Evolutionary conservation across 35 echinoderm and acorn worm species (phyloP).

Genomic region (Apostichopus californicus): DNA sequence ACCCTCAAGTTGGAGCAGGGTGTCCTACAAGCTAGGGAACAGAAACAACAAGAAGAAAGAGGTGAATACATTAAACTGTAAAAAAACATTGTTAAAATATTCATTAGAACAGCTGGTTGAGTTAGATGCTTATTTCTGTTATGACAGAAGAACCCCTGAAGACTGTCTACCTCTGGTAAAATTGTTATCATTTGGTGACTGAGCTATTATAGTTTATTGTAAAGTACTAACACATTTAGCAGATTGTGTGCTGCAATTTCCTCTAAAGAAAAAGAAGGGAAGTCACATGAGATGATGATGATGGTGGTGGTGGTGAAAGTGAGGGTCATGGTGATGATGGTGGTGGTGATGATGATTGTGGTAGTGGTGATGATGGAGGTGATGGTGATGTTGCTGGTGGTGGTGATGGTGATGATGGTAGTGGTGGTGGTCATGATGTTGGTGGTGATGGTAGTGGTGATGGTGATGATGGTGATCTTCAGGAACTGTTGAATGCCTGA

Average conservation of each 20-base stretch:
- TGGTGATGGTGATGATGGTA: neutral
- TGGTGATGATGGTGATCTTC: neutral
- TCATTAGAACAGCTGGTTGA: neutral
- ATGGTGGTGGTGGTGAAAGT: neutral
- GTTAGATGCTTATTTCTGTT: too few relatives aligned
- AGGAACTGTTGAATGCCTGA: too few relatives aligned
- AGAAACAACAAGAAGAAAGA: conserved; percentile 84
- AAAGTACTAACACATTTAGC: too few relatives aligned
- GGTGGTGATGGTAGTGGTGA: neutral
- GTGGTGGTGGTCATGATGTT: neutral
- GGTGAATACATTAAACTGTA: conserved; percentile 50
- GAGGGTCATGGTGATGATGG: neutral
- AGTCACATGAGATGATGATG: neutral
- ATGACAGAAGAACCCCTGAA: neutral
- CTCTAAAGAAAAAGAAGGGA: too few relatives aligned
- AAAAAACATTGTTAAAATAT: neutral
- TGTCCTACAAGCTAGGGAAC: conserved; percentile 95
- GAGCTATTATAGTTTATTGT: too few relatives aligned
- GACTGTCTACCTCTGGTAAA: neutral
- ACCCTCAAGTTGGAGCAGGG: conserved; percentile 92
- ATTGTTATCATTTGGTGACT: too few relatives aligned
- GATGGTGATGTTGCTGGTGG: neutral
- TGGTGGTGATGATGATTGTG: neutral
- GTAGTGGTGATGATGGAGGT: neutral
- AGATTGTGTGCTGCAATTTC: too few relatives aligned